Conservation (phyloP, 2,113 vertebrate species). For the Notarius quadriscutis region DNA sequence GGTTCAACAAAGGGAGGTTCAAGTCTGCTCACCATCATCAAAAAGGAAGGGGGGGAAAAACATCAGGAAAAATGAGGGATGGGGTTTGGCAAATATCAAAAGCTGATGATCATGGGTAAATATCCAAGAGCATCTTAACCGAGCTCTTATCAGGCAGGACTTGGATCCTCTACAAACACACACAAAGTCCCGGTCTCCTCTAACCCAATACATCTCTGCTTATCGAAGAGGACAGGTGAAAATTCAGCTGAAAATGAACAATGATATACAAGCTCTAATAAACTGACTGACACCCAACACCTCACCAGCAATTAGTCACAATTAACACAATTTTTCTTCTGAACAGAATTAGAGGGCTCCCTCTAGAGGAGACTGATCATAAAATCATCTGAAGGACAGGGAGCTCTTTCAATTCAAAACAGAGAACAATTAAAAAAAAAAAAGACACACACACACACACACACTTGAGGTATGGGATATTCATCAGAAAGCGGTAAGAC, state of each 20-base stretch:
- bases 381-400: conserved; percentile 31
- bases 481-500: background rate
- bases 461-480: background rate
- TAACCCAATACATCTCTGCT: conserved; percentile 49
- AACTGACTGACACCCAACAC: conserved; percentile 46
- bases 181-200: conserved; percentile 52
- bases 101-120: conserved; percentile 10
- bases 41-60: background rate
- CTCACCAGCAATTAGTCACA: conserved; percentile 68
- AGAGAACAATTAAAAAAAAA: background rate
- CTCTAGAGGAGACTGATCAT: conserved; percentile 68
- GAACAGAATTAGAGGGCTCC: conserved; percentile 72
- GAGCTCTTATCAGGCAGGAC: conserved; percentile 19
- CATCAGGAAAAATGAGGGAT: background rate
- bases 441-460: too few relatives aligned
- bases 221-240: conserved; percentile 56
- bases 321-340: conserved; percentile 65
- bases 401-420: background rate
- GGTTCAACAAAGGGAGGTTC: background rate
- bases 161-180: conserved; percentile 24
- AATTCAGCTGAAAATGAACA: conserved; percentile 50
- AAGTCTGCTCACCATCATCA: background rate
- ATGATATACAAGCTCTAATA: background rate
- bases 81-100: conserved; percentile 9
- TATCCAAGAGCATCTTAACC: conserved; percentile 29